phyloP scores from a whole-genome alignment of 2,113 vertebrate species.

The Lethenteron camtschaticum region DNA sequence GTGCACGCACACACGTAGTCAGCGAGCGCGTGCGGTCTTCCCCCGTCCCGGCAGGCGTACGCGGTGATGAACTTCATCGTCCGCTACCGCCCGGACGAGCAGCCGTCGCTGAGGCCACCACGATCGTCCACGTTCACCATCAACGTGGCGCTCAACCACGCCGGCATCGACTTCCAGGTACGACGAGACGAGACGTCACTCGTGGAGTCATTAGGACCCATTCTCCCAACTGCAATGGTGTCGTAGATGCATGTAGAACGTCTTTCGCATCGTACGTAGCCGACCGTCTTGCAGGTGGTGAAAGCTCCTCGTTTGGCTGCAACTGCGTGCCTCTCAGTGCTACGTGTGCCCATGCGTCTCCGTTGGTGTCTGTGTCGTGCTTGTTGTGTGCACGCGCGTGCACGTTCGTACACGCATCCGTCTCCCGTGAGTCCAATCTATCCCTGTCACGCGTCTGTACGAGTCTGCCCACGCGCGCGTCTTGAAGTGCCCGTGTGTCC shows the following conservation, averaged over 20 bases:
- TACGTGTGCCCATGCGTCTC: too few relatives aligned
- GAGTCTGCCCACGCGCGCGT: too few relatives aligned
- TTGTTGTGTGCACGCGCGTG: not conserved
- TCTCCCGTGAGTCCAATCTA: not conserved
- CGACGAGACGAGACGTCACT: not conserved
- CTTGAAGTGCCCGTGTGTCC: too few relatives aligned
- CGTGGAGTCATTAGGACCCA: too few relatives aligned
- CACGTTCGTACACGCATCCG: not conserved
- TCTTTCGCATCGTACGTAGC: too few relatives aligned
- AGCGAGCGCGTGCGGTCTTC: too few relatives aligned
- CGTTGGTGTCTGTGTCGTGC: not conserved
- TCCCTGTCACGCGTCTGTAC: too few relatives aligned
- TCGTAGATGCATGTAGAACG: too few relatives aligned
- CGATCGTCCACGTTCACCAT: conserved; percentile 65
- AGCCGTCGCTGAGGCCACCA: conserved; percentile 51
- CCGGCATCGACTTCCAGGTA: conserved; percentile 42
- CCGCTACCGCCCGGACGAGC: conserved; percentile 57
- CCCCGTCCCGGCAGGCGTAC: conserved; percentile 22
- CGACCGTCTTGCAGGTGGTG: too few relatives aligned
- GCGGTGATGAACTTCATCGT: conserved; percentile 74
- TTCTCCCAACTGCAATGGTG: too few relatives aligned
- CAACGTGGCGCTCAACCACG: conserved; percentile 49
- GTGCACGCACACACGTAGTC: not conserved
- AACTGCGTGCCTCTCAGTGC: too few relatives aligned
- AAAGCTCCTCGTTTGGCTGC: too few relatives aligned